phyloP scores from a whole-genome alignment of 2,888 invertebrate genomes.

The Phortica okadai region DNA sequence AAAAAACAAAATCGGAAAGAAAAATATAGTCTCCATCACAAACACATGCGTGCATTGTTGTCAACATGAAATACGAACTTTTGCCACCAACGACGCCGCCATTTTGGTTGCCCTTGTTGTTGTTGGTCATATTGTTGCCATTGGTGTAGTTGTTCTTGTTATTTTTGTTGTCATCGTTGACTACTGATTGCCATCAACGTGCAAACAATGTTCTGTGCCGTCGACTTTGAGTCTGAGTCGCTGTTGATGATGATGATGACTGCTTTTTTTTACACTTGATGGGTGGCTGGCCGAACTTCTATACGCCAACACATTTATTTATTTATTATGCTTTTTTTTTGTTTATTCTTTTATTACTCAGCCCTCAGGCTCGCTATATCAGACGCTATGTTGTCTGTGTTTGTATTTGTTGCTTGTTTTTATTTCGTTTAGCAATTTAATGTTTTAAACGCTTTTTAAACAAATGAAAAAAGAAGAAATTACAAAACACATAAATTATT shows the following conservation, averaged over 20 bases:
- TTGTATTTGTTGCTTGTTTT: not conserved
- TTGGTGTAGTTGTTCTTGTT: slow-evolving; percentile 10
- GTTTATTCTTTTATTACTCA: not conserved
- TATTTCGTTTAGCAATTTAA: not conserved
- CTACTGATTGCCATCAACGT: slow-evolving; percentile 2
- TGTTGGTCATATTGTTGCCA: slow-evolving; percentile 8
- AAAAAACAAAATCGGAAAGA: not conserved
- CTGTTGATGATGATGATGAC: slow-evolving; percentile 44
- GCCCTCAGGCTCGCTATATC: not conserved
- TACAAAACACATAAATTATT: not conserved
- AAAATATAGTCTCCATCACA: slow-evolving; percentile 1
- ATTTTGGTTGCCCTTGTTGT: slow-evolving; percentile 52
- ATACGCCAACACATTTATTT: no score
- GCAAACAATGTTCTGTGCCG: not conserved
- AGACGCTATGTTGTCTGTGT: not conserved
- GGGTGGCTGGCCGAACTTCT: no score
- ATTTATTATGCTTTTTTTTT: not conserved
- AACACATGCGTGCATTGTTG: slow-evolving; percentile 2
- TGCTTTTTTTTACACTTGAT: no score
- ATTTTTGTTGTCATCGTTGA: slow-evolving; percentile 49
- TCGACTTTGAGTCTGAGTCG: no score
- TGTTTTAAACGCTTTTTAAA: not conserved
- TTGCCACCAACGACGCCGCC: slow-evolving; percentile 50
- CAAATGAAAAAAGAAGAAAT: not conserved
- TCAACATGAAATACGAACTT: not conserved